phyloP scores from a whole-genome alignment of 2,797 vertebrate species.

The Scomberomorus guttatus region DNA sequence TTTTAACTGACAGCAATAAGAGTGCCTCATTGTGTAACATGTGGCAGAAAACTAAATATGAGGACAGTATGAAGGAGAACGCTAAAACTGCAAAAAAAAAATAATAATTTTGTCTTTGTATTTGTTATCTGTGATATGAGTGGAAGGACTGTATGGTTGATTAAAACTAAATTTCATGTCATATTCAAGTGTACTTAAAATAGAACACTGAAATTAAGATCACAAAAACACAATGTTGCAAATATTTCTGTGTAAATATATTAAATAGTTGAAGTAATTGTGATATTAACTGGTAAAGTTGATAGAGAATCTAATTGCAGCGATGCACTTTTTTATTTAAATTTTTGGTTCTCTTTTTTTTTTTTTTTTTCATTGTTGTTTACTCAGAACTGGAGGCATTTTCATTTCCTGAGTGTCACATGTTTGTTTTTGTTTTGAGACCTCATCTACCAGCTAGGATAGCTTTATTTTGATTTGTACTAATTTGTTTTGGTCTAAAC shows the following conservation, averaged over 20 bases:
- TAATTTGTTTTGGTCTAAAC: background rate
- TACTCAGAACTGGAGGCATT: slow-evolving; percentile 19
- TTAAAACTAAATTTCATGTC: slow-evolving; percentile 66
- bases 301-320: slow-evolving; percentile 51
- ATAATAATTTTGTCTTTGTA: slow-evolving; percentile 24
- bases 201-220: slow-evolving; percentile 62
- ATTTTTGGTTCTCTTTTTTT: background rate
- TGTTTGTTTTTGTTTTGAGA: background rate
- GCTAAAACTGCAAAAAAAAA: slow-evolving; percentile 34
- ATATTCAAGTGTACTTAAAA: slow-evolving; percentile 88
- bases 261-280: slow-evolving; percentile 56
- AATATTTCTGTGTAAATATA: slow-evolving; percentile 73
- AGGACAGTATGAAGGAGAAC: slow-evolving; percentile 14
- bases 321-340: slow-evolving; percentile 58
- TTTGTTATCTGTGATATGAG: slow-evolving; percentile 46
- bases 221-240: slow-evolving; percentile 58
- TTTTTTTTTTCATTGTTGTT: slow-evolving; percentile 23
- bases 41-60: slow-evolving; percentile 49
- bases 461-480: slow-evolving; percentile 30
- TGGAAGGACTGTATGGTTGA: slow-evolving; percentile 52
- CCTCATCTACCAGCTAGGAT: background rate
- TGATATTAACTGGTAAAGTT: slow-evolving; percentile 59
- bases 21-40: slow-evolving; percentile 54
- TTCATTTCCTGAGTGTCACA: slow-evolving; percentile 13
- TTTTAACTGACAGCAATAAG: slow-evolving; percentile 64